A percentile compares a stretch with the other conserved stretches of the same genome.
These are phyloP conservation scores for Megathymus violae DNA, from an alignment of 1,140 invertebrate species.

Conservation along the genomic window DNA sequence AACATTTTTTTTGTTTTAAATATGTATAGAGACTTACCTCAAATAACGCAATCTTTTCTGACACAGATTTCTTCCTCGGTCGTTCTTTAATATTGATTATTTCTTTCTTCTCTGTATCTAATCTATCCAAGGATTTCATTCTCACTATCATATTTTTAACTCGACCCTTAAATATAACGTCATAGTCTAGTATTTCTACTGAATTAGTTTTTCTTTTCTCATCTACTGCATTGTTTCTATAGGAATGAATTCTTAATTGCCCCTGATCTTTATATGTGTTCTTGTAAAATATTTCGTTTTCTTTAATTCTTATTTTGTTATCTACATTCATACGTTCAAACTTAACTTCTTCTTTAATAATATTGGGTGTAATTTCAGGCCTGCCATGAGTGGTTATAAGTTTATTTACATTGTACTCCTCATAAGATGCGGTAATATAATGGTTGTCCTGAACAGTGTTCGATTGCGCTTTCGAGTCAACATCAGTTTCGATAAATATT, in stretches of 20 bases:
- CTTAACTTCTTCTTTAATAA: constrained; percentile 2
- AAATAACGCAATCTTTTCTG: constrained; percentile 66
- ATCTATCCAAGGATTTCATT: constrained; percentile 59
- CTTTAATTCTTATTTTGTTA: neutral
- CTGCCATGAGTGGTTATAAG: neutral
- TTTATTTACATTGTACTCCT: neutral
- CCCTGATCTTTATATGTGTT: constrained; percentile 12
- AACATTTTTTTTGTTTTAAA: too few species aligned
- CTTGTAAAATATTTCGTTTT: constrained; percentile 12
- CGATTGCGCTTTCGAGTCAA: too few species aligned
- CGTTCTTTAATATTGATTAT: constrained; percentile 48
- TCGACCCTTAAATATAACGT: constrained; percentile 56
- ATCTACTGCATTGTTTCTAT: constrained; percentile 34
- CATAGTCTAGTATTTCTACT: constrained; percentile 57
- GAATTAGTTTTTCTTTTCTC: constrained; percentile 49
- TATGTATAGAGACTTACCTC: constrained; percentile 61
- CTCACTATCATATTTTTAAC: constrained; percentile 55
- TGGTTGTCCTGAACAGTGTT: too few species aligned
- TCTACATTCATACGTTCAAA: constrained; percentile 18
- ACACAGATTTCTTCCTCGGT: constrained; percentile 55
- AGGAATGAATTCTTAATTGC: constrained; percentile 17
- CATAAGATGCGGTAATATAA: too few species aligned
- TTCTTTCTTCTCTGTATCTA: constrained; percentile 43
- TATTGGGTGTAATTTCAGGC: constrained; percentile 9
- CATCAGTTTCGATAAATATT: neutral